Evolutionary conservation across 2,888 invertebrate genomes (phyloP).

Genomic region (Troides oblongomaculatus): DNA sequence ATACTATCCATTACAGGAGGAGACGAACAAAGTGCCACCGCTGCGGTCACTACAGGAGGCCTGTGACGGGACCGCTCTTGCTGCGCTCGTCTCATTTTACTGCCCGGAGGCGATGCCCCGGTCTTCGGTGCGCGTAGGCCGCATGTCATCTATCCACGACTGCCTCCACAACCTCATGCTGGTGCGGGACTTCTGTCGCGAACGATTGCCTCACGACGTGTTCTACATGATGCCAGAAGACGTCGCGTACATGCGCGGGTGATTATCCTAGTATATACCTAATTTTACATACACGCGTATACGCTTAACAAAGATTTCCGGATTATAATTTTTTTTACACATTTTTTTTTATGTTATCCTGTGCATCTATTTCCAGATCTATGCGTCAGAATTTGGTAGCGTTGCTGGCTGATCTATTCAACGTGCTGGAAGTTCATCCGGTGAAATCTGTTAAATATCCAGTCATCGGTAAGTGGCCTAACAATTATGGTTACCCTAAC

Average conservation of each 20-base stretch:
- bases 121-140: conserved; percentile 78
- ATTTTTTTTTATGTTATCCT: no score
- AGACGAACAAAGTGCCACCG: conserved; percentile 82
- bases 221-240: conserved; percentile 98
- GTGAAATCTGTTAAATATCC: conserved; percentile 92
- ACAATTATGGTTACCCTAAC: conserved; percentile 16
- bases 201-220: conserved; percentile 91
- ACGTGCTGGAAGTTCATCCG: conserved; percentile 95
- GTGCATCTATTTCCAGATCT: conserved; percentile 82
- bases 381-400: conserved; percentile 95
- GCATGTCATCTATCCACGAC: conserved; percentile 90
- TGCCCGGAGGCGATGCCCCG: conserved; percentile 80
- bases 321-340: no score
- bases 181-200: conserved; percentile 91
- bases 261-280: conserved; percentile 37
- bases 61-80: conserved; percentile 94
- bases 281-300: no score
- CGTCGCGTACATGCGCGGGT: conserved; percentile 95
- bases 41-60: conserved; percentile 91
- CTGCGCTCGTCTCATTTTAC: conserved; percentile 93
- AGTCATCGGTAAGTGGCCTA: conserved; percentile 78
- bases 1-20: conserved; percentile 69
- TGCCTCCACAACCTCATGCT: conserved; percentile 94
- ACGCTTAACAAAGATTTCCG: no score
- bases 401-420: conserved; percentile 96